Conservation (phyloP, 53 echinoderm and acorn worm genomes). For the Pentamera pediparva region DNA sequence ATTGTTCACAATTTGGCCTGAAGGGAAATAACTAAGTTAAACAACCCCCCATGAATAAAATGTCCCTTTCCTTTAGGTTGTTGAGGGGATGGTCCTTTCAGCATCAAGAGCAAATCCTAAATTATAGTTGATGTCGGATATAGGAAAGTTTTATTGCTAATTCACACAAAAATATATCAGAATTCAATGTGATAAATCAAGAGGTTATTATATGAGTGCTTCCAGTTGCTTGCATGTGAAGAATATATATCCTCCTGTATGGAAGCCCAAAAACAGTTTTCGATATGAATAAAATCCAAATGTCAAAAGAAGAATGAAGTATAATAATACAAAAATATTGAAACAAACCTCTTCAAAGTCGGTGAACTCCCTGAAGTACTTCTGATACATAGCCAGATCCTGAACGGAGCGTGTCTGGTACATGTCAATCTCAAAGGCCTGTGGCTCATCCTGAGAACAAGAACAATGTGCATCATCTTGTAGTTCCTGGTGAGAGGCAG, state of each 20-base stretch:
- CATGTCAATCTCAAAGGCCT: constrained; percentile 20
- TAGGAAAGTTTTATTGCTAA: background rate
- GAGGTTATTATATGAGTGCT: no score
- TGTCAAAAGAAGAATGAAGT: background rate
- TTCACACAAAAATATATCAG: no score
- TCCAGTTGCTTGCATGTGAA: no score
- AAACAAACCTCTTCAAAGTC: constrained; percentile 83
- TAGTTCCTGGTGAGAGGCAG: background rate
- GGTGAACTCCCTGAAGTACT: constrained; percentile 79
- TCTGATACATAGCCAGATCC: constrained; percentile 73
- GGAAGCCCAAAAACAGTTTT: background rate
- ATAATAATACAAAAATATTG: background rate
- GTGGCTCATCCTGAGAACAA: background rate
- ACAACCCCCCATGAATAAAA: no score
- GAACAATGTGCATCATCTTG: background rate
- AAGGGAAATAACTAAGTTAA: no score
- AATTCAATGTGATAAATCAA: no score
- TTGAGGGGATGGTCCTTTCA: no score
- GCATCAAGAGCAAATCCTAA: no score
- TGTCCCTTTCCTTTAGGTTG: no score
- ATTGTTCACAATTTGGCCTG: no score
- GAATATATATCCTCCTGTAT: background rate
- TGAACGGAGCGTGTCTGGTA: constrained; percentile 45
- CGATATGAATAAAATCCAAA: background rate
- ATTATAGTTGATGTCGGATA: no score